Conservation (phyloP, 2,888 invertebrate species). For the Vanessa cardui region DNA sequence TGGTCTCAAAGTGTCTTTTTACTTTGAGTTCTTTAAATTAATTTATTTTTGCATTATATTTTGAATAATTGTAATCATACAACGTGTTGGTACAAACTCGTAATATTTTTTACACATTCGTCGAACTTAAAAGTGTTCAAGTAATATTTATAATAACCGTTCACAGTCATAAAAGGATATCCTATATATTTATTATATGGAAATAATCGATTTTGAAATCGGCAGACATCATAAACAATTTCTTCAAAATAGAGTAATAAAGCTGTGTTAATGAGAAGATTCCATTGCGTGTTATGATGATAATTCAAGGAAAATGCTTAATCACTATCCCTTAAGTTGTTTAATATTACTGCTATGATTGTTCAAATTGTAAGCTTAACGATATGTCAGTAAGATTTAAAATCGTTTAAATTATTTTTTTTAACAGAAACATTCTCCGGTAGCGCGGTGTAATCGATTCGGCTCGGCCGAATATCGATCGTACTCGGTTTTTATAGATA, state of each 20-base stretch:
- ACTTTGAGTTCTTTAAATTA: not conserved
- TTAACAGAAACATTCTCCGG: constrained; percentile 48
- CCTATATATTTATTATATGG: constrained; percentile 1
- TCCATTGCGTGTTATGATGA: constrained; percentile 46
- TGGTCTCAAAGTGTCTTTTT: not conserved
- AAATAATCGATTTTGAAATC: constrained; percentile 15
- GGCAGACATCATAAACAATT: constrained; percentile 9
- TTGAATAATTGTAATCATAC: not conserved
- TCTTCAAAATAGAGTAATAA: constrained; percentile 28
- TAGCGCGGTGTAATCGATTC: constrained; percentile 69
- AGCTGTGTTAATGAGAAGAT: constrained; percentile 46
- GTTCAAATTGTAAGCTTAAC: constrained; percentile 19
- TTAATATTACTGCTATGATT: constrained; percentile 44
- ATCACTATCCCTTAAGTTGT: constrained; percentile 54
- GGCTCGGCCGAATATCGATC: constrained; percentile 47
- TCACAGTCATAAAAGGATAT: not conserved
- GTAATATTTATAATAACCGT: not conserved
- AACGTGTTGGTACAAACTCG: not conserved
- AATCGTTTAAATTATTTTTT: constrained; percentile 8
- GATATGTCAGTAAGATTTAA: constrained; percentile 10
- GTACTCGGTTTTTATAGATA: constrained; percentile 32
- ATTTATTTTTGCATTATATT: not conserved
- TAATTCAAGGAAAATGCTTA: constrained; percentile 45
- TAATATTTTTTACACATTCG: not conserved
- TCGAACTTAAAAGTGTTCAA: not conserved